Conservation (phyloP, 2,888 invertebrate genomes). For the Dynastes maya region DNA sequence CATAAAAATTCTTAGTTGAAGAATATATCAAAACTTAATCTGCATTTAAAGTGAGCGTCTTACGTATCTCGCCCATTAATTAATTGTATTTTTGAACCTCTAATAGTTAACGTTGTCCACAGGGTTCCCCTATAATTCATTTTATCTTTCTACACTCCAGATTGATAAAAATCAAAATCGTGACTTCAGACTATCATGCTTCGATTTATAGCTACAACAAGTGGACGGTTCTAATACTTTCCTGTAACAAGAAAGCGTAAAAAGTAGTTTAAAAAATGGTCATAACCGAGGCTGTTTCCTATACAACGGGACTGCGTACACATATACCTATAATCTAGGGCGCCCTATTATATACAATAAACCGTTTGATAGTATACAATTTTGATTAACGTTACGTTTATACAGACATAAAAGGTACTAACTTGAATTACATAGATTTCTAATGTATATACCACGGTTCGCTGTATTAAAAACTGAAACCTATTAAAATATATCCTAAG, state of each 20-base stretch:
- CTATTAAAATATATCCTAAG: too few species aligned
- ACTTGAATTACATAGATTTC: too few species aligned
- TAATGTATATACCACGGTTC: too few species aligned
- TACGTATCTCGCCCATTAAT: too few species aligned
- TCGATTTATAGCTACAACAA: conserved; percentile 23
- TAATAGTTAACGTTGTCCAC: too few species aligned
- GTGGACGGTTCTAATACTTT: conserved; percentile 18
- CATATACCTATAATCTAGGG: neutral
- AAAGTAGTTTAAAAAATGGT: conserved; percentile 41
- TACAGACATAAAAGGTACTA: neutral
- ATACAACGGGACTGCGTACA: neutral
- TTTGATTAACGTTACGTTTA: neutral
- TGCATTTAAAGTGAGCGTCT: too few species aligned
- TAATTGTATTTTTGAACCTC: too few species aligned
- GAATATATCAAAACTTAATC: too few species aligned
- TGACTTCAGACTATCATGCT: conserved; percentile 13
- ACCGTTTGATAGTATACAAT: neutral
- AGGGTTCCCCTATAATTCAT: neutral
- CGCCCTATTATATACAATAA: neutral
- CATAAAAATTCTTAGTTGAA: too few species aligned
- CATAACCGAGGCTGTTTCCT: neutral
- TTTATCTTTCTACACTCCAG: neutral
- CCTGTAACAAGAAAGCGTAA: conserved; percentile 39
- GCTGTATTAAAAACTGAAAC: too few species aligned
- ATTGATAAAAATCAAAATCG: conserved; percentile 27